Percentiles rank a stretch among this genome's conserved stretches.
These are phyloP conservation scores for Acrocephalus kingi DNA, from an alignment of 2,113 vertebrate species.

Conservation along the genomic window DNA sequence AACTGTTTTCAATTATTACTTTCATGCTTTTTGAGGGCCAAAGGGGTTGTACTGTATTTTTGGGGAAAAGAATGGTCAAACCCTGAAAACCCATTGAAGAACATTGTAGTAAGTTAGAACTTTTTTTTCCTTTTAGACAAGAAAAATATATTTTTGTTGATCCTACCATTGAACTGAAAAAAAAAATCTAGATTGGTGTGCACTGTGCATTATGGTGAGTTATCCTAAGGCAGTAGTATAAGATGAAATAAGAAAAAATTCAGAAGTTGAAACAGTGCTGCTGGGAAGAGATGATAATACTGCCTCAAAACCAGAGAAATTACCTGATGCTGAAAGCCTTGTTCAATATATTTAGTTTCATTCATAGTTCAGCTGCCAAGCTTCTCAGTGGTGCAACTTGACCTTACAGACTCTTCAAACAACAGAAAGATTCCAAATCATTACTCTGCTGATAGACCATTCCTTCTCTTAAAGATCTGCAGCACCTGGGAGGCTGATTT, in stretches of 20 bases:
- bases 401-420: constrained; percentile 57
- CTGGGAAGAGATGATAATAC: constrained; percentile 53
- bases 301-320: constrained; percentile 45
- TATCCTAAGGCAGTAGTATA: constrained; percentile 12
- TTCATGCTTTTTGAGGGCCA: not conserved
- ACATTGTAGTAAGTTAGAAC: not conserved
- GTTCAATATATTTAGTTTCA: constrained; percentile 54
- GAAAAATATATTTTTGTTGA: not conserved
- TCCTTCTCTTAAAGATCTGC: constrained; percentile 36
- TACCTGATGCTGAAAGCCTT: constrained; percentile 13
- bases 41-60: not conserved
- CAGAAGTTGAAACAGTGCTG: constrained; percentile 35
- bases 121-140: not conserved
- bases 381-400: constrained; percentile 57
- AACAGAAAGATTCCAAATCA: constrained; percentile 59
- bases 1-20: not conserved
- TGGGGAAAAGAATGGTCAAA: not conserved
- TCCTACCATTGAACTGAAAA: not conserved
- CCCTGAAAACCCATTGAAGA: not conserved
- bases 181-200: not conserved
- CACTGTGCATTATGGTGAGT: constrained; percentile 9
- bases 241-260: constrained; percentile 41
- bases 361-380: constrained; percentile 65
- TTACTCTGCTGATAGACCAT: constrained; percentile 60
- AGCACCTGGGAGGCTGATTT: constrained; percentile 57